These are phyloP conservation scores for Seriola aureovittata DNA, from an alignment of 2,113 vertebrate species.

Conservation along the genomic window DNA sequence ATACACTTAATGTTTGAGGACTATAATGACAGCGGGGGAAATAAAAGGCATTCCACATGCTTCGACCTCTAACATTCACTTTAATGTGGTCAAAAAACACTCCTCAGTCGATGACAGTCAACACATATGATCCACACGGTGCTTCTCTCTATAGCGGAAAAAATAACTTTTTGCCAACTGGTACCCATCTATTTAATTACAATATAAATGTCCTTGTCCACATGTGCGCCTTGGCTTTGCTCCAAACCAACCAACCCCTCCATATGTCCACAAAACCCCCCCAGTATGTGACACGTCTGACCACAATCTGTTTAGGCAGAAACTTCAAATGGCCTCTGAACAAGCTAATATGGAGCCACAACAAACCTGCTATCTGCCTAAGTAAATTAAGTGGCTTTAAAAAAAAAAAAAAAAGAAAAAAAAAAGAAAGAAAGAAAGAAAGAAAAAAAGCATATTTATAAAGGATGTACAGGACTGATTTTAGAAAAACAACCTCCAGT, in stretches of 20 bases:
- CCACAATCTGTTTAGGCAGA: constrained; percentile 8
- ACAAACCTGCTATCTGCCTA: neutral
- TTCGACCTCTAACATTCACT: neutral
- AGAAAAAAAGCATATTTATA: neutral
- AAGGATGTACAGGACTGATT: constrained; percentile 42
- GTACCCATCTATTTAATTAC: constrained; percentile 9
- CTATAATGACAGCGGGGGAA: neutral
- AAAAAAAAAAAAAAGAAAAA: neutral
- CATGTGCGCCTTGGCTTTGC: constrained; percentile 1
- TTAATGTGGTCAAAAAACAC: neutral
- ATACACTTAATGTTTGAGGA: neutral
- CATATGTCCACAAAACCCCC: neutral
- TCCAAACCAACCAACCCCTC: neutral
- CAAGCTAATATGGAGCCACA: neutral
- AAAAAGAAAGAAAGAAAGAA: neutral
- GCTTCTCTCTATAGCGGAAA: constrained; percentile 10
- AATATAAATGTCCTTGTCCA: constrained; percentile 7
- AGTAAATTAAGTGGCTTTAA: neutral
- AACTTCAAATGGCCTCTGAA: constrained; percentile 21
- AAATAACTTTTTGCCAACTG: neutral
- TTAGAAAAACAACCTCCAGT: constrained; percentile 30
- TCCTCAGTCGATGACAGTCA: neutral
- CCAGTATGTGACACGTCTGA: neutral
- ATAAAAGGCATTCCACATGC: constrained; percentile 1
- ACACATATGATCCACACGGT: neutral